Evolutionary conservation across 2,797 vertebrate genomes (phyloP), one percentile per base, ranked within the genome.

Genomic region (Malacoraja senta): DNA sequence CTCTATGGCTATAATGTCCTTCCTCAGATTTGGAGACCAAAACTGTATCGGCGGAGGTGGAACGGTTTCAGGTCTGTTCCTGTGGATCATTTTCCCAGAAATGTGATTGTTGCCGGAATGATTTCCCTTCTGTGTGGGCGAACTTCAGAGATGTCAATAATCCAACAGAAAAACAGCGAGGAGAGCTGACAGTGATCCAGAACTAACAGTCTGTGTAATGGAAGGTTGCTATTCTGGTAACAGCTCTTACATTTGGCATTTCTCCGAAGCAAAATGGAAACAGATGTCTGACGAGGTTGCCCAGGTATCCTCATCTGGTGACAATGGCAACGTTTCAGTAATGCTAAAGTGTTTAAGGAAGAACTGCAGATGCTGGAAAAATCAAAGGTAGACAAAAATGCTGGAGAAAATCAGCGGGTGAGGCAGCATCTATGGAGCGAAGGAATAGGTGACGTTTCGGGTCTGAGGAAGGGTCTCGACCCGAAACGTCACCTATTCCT

Each of bases 141-240:
- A 91, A 92, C 38, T 74, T 24, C 29, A 26, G 38, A 58, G 90
- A 58, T 76, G 90, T 44, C 90, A 74, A 92, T n/a, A 76, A 35
- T 68, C 63, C n/a, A 35, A 65, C 17, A 88, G 32, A 21, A 88
- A 92, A 53, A 74, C 72, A 68, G 93, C 94, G 93, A 63, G 13
- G 12, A 53, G 93, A 32, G 91, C 93, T 93, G 83, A 93, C 0
- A 8, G 93, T 58, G 35, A 79, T 79, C 93, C 38, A 93, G 94
- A 94, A 35, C 68, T 68, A 93, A 93, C 19, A 35, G 32, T 63
- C 68, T 76, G 68, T 93, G 21, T 63, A 71, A 79, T 0, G 93
- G 78, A 88, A 93, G 38, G 93, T 12, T 90, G n/a, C 7, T 92
- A 58, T 92, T 92, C 38, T 71, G 74, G 90, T 76, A 74, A 74